Conservation (phyloP, 2,888 invertebrate genomes). For the Arenicola marina region DNA sequence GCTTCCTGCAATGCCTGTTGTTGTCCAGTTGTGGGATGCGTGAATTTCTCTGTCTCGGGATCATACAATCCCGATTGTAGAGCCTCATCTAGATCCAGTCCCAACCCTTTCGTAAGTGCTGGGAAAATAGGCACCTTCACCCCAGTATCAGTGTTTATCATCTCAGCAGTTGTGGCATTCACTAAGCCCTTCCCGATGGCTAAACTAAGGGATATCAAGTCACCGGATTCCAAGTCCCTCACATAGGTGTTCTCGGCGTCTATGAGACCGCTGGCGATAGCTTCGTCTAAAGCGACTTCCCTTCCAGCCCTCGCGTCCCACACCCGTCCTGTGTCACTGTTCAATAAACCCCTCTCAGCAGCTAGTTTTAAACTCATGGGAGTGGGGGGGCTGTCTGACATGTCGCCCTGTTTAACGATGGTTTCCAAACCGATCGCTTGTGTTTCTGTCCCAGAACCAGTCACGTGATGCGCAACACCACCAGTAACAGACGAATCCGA, state of each 20-base stretch:
- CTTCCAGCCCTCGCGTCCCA: neutral
- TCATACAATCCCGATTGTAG: conserved; percentile 88
- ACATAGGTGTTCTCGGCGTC: conserved; percentile 39
- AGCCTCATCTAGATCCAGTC: neutral
- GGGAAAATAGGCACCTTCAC: neutral
- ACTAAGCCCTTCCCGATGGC: neutral
- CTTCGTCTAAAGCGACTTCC: neutral
- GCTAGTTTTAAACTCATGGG: neutral
- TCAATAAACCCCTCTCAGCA: neutral
- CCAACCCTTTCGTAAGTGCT: neutral
- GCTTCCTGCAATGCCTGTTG: conserved; percentile 61
- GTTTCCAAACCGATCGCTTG: too few species aligned
- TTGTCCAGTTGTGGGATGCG: conserved; percentile 77
- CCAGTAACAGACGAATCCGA: too few species aligned
- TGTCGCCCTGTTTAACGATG: too few species aligned
- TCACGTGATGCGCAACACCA: too few species aligned
- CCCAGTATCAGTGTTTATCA: neutral
- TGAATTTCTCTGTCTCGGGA: conserved; percentile 73
- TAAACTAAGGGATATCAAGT: conserved; percentile 27
- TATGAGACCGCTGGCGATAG: too few species aligned
- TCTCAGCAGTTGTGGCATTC: neutral
- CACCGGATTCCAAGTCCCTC: conserved; percentile 38
- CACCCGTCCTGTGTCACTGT: neutral
- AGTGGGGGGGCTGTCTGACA: too few species aligned
- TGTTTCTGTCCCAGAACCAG: too few species aligned